phyloP scores from a whole-genome alignment of 1,140 invertebrate genomes.

The Calephelis nemesis region DNA sequence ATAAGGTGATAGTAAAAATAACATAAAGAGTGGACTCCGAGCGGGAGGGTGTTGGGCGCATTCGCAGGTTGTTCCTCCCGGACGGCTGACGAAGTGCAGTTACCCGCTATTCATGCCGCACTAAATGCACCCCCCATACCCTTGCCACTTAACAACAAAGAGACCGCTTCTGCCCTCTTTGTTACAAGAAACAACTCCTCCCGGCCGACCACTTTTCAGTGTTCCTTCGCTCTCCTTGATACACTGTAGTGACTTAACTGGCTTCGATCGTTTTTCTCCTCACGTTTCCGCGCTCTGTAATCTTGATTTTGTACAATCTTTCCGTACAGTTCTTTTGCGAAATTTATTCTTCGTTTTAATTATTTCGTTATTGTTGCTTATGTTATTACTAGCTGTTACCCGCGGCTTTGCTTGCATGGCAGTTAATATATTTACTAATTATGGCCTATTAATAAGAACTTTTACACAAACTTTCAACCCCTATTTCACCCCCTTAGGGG shows the following conservation, averaged over 20 bases:
- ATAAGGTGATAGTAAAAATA: slow-evolving; percentile 10
- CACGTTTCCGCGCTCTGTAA: background rate
- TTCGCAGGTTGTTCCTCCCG: slow-evolving; percentile 64
- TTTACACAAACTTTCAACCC: too few relatives aligned
- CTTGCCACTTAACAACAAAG: slow-evolving; percentile 74
- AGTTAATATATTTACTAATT: too few relatives aligned
- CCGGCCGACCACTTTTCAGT: slow-evolving; percentile 58
- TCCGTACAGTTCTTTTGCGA: too few relatives aligned
- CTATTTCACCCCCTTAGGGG: too few relatives aligned
- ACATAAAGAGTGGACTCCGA: slow-evolving; percentile 9
- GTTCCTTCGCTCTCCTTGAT: slow-evolving; percentile 46
- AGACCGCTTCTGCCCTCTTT: slow-evolving; percentile 70
- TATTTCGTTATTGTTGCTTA: too few relatives aligned
- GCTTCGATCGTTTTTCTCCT: slow-evolving; percentile 27
- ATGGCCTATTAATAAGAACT: too few relatives aligned
- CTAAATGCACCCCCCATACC: slow-evolving; percentile 35
- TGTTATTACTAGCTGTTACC: too few relatives aligned
- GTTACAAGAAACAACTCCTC: slow-evolving; percentile 71
- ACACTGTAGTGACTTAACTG: slow-evolving; percentile 38
- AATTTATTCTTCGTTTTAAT: too few relatives aligned
- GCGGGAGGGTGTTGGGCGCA: slow-evolving; percentile 37
- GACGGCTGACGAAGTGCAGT: slow-evolving; percentile 68
- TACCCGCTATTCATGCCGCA: slow-evolving; percentile 48
- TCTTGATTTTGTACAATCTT: background rate
- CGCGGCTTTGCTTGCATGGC: too few relatives aligned